Percentiles rank a stretch among this genome's conserved stretches.
Evolutionary conservation across 1,140 invertebrate species (phyloP).

Genomic region (Sycophaga agraensis): DNA sequence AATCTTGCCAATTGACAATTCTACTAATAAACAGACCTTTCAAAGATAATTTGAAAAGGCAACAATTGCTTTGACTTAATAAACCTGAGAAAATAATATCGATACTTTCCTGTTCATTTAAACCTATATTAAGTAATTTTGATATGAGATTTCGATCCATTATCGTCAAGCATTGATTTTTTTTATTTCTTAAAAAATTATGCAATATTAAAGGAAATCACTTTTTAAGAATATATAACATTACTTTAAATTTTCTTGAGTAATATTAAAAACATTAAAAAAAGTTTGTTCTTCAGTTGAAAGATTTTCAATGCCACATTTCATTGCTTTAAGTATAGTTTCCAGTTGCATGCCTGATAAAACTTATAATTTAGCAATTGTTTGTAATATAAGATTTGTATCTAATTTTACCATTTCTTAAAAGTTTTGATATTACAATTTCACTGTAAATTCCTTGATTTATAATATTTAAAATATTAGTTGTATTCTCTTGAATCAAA

Average conservation of each 20-base stretch:
- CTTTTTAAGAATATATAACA: not conserved
- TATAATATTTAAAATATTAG: slow-evolving; percentile 16
- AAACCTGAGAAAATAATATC: slow-evolving; percentile 30
- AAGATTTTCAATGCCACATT: slow-evolving; percentile 33
- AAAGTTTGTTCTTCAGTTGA: slow-evolving; percentile 21
- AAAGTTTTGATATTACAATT: slow-evolving; percentile 24
- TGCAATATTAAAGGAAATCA: not conserved
- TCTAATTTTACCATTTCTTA: slow-evolving; percentile 24
- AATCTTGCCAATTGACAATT: slow-evolving; percentile 33
- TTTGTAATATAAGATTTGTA: not conserved
- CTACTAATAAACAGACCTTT: slow-evolving; percentile 30
- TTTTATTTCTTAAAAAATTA: not conserved
- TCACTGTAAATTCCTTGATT: slow-evolving; percentile 33
- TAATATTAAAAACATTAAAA: slow-evolving; percentile 27
- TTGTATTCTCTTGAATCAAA: not conserved
- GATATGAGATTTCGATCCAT: slow-evolving; percentile 24
- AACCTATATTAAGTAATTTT: slow-evolving; percentile 28
- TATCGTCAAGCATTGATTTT: slow-evolving; percentile 1
- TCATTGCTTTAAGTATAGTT: slow-evolving; percentile 35
- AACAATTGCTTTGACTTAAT: slow-evolving; percentile 16
- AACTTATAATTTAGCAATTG: not conserved
- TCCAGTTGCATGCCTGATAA: slow-evolving; percentile 30
- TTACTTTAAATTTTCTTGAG: slow-evolving; percentile 4
- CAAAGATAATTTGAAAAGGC: slow-evolving; percentile 26
- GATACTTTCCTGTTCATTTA: slow-evolving; percentile 26